Conservation (phyloP, 2,797 vertebrate species). For the Coccyzus lansbergi region DNA sequence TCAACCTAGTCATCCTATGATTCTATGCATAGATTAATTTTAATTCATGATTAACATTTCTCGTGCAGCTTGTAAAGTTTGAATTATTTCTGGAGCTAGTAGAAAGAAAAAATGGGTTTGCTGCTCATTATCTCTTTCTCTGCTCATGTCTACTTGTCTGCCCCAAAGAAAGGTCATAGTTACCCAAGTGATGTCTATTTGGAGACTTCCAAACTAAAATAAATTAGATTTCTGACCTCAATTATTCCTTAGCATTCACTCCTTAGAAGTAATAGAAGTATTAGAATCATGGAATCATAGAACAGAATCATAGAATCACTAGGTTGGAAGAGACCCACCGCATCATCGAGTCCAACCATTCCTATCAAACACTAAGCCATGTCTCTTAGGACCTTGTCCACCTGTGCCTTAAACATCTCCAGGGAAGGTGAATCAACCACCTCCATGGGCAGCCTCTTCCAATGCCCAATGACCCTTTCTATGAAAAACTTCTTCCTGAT, state of each 20-base stretch:
- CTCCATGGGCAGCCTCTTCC: too few relatives aligned
- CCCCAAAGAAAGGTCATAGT: not conserved
- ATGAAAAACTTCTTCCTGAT: too few relatives aligned
- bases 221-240: not conserved
- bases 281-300: too few relatives aligned
- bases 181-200: not conserved
- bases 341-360: too few relatives aligned
- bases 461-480: too few relatives aligned
- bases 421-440: too few relatives aligned
- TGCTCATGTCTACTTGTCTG: not conserved
- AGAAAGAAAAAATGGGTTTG: not conserved
- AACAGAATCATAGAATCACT: too few relatives aligned
- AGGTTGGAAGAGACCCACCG: too few relatives aligned
- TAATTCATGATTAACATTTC: not conserved
- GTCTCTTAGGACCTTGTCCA: too few relatives aligned
- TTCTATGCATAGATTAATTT: not conserved
- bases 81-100: not conserved
- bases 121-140: not conserved
- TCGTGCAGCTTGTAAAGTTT: not conserved
- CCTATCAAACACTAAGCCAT: too few relatives aligned
- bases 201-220: not conserved
- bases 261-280: not conserved
- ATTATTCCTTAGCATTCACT: not conserved
- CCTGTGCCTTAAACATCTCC: too few relatives aligned
- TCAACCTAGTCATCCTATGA: too few relatives aligned